A percentile compares a stretch with the other conserved stretches of the same genome.
These are phyloP conservation scores for Meliscaeva auricollis DNA, from an alignment of 2,888 invertebrate species.

Conservation along the genomic window DNA sequence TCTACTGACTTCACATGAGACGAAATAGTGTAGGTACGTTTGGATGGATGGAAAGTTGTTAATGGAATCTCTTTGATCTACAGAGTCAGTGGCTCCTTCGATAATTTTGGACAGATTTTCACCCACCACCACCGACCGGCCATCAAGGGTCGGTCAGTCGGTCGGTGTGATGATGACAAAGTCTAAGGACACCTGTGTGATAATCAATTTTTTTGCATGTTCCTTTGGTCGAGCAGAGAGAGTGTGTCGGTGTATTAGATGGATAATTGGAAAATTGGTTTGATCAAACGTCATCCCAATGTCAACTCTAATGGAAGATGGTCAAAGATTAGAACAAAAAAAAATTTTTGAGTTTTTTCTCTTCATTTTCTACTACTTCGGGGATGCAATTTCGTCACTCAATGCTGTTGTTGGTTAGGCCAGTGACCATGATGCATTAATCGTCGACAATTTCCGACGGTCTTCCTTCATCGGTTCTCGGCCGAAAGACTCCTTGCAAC, in stretches of 20 bases:
- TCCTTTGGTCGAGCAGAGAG: background rate
- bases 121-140: conserved; percentile 38
- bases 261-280: conserved; percentile 71
- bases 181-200: conserved; percentile 41
- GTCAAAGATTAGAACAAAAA: conserved; percentile 64
- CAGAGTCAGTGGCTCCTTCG: conserved; percentile 68
- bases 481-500: background rate
- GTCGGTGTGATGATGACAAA: background rate
- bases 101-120: conserved; percentile 72
- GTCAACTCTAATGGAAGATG: conserved; percentile 71
- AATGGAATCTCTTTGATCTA: conserved; percentile 71
- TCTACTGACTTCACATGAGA: conserved; percentile 24
- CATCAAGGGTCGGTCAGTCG: background rate
- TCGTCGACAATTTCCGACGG: conserved; percentile 70
- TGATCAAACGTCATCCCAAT: conserved; percentile 66
- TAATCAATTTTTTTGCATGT: conserved; percentile 63
- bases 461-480: conserved; percentile 13
- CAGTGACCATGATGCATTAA: conserved; percentile 61
- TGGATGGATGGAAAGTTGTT: conserved; percentile 40
- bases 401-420: conserved; percentile 2
- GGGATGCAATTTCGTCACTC: conserved; percentile 30
- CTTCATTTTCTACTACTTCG: conserved; percentile 16
- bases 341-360: conserved; percentile 11
- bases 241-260: conserved; percentile 6
- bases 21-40: conserved; percentile 20